phyloP scores from a whole-genome alignment of 2,888 invertebrate species.

The Andrena praecox region DNA sequence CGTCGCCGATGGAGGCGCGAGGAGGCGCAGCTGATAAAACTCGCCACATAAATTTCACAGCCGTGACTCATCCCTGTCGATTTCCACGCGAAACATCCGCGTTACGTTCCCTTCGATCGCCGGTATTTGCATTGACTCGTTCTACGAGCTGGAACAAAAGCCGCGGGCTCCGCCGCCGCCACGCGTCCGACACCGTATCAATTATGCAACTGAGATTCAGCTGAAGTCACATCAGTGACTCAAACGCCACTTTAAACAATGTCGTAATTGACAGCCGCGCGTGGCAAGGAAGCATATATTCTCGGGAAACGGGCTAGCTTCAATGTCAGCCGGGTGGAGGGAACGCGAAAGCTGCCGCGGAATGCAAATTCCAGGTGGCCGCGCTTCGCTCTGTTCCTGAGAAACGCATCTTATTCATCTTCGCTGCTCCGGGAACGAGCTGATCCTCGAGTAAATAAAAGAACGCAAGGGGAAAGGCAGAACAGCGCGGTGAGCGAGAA shows the following conservation, averaged over 20 bases:
- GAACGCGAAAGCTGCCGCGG: background rate
- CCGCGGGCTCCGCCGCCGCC: background rate
- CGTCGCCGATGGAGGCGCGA: background rate
- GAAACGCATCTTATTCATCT: background rate
- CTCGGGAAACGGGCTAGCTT: background rate
- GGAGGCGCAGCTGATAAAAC: conserved; percentile 6
- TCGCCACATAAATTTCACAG: conserved; percentile 5
- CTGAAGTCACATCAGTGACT: conserved; percentile 32
- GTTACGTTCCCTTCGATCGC: conserved; percentile 1
- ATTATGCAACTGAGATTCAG: conserved; percentile 47
- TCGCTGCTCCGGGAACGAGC: background rate
- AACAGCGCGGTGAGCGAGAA: too few relatives aligned
- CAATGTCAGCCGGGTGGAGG: background rate
- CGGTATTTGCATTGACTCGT: background rate
- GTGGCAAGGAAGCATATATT: conserved; percentile 10
- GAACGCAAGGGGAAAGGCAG: too few relatives aligned
- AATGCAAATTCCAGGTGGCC: conserved; percentile 28
- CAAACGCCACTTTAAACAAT: conserved; percentile 28
- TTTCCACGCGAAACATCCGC: conserved; percentile 6
- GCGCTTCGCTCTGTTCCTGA: conserved; percentile 2
- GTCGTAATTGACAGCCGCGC: conserved; percentile 36
- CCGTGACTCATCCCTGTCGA: conserved; percentile 30
- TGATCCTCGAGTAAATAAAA: background rate
- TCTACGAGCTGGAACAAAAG: conserved; percentile 29
- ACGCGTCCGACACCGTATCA: conserved; percentile 22